These are phyloP conservation scores for Phoenicopterus ruber DNA, from an alignment of 2,113 vertebrate genomes.

Conservation along the genomic window DNA sequence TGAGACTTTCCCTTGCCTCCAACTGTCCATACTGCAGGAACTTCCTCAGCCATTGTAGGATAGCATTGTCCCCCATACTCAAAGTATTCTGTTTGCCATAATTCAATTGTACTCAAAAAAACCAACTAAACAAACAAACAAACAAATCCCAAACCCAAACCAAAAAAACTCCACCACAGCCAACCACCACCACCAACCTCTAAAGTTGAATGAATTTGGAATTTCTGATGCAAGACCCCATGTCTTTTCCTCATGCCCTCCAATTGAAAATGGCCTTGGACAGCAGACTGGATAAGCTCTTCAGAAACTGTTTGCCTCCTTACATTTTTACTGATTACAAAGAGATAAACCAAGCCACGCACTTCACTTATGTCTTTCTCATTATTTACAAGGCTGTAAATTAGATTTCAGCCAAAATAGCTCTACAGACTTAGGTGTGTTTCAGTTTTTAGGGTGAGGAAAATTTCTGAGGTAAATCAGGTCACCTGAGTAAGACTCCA, in stretches of 20 bases:
- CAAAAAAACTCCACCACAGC: too few relatives aligned
- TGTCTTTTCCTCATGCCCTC: neutral
- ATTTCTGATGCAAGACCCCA: neutral
- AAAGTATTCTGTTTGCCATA: neutral
- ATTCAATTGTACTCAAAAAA: neutral
- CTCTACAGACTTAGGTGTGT: neutral
- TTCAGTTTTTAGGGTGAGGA: neutral
- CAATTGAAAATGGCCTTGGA: neutral
- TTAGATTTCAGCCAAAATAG: neutral
- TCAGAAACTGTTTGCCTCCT: neutral
- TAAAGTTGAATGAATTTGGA: neutral
- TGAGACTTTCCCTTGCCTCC: neutral
- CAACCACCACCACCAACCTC: neutral
- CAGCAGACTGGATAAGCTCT: neutral
- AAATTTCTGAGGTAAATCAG: neutral
- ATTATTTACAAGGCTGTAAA: neutral
- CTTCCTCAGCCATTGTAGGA: neutral
- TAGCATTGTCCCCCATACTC: neutral
- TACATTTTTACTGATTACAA: neutral
- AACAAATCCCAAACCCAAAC: neutral
- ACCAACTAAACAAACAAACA: rapidly evolving
- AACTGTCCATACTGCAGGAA: neutral
- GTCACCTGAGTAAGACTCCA: neutral
- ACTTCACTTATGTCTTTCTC: neutral
- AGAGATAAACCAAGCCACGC: neutral